phyloP scores from a whole-genome alignment of 2,113 vertebrate genomes.

The Apistogramma diplotaenia region DNA sequence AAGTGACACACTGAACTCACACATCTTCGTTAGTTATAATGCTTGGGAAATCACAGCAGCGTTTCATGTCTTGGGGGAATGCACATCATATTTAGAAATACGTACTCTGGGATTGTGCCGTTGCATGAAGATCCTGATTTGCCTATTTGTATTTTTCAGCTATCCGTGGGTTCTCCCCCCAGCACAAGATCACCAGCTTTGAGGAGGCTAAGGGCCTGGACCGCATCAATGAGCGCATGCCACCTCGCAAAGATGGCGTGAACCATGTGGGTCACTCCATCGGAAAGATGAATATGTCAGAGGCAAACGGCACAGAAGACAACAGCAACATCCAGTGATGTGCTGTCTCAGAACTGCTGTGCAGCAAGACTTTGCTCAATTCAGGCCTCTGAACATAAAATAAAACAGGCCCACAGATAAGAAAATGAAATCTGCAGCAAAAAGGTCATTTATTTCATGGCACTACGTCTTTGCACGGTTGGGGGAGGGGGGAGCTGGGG shows the following conservation, averaged over 20 bases:
- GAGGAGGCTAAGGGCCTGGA: slow-evolving; percentile 83
- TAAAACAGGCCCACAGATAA: slow-evolving; percentile 66
- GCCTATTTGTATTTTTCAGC: slow-evolving; percentile 58
- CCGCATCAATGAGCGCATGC: slow-evolving; percentile 85
- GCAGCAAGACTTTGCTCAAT: slow-evolving; percentile 76
- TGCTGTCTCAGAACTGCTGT: slow-evolving; percentile 45
- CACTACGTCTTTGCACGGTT: slow-evolving; percentile 60
- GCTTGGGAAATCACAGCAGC: background rate
- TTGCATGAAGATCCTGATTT: background rate
- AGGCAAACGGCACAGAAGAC: slow-evolving; percentile 83
- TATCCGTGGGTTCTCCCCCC: slow-evolving; percentile 81
- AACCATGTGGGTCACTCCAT: slow-evolving; percentile 82
- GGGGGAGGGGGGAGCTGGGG: slow-evolving; percentile 44
- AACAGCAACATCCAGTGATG: slow-evolving; percentile 84
- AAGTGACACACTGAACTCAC: background rate
- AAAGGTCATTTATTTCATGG: slow-evolving; percentile 65
- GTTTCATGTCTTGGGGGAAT: background rate
- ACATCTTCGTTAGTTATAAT: background rate
- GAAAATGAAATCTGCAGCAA: slow-evolving; percentile 70
- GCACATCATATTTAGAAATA: background rate
- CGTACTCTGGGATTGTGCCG: background rate
- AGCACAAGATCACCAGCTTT: slow-evolving; percentile 85
- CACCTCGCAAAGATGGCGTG: slow-evolving; percentile 80
- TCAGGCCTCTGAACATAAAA: slow-evolving; percentile 76
- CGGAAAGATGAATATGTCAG: slow-evolving; percentile 84